A percentile compares a stretch with the other conserved stretches of the same genome.
Conservation (phyloP, 2,888 invertebrate species). For the Mystacides longicornis region DNA sequence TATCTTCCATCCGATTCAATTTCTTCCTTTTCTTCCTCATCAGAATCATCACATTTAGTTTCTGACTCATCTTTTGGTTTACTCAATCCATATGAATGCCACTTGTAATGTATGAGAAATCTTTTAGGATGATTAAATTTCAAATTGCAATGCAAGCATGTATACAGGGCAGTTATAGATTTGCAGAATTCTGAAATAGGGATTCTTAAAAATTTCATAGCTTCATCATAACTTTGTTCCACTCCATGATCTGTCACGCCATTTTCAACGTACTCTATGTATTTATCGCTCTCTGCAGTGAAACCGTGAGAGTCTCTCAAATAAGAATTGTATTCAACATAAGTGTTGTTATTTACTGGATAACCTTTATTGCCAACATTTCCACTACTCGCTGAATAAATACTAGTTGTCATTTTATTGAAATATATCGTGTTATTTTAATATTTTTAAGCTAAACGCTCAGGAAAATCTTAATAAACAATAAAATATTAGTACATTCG, state of each 20-base stretch:
- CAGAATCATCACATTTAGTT: constrained; percentile 11
- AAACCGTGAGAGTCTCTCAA: constrained; percentile 13
- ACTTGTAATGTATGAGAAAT: constrained; percentile 41
- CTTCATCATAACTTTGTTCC: constrained; percentile 13
- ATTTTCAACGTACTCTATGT: constrained; percentile 5
- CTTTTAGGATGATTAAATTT: constrained; percentile 39
- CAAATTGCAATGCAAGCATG: constrained; percentile 36
- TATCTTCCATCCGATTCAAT: constrained; percentile 27
- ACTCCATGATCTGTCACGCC: constrained; percentile 9
- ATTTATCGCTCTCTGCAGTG: neutral
- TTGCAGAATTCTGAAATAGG: neutral
- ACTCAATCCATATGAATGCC: constrained; percentile 39
- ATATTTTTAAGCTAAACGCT: no score
- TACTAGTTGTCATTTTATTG: no score
- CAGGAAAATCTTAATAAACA: neutral
- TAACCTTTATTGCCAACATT: constrained; percentile 7
- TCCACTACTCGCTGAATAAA: neutral
- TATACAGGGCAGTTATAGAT: constrained; percentile 5
- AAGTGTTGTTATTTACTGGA: constrained; percentile 7
- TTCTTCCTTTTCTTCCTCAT: constrained; percentile 22
- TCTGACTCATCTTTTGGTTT: neutral
- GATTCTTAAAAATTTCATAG: constrained; percentile 3
- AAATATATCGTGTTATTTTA: no score
- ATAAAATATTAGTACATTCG: neutral
- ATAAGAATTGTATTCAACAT: constrained; percentile 10